Evolutionary conservation across 2,888 invertebrate genomes (phyloP).

Genomic region (Tachina grossa): DNA sequence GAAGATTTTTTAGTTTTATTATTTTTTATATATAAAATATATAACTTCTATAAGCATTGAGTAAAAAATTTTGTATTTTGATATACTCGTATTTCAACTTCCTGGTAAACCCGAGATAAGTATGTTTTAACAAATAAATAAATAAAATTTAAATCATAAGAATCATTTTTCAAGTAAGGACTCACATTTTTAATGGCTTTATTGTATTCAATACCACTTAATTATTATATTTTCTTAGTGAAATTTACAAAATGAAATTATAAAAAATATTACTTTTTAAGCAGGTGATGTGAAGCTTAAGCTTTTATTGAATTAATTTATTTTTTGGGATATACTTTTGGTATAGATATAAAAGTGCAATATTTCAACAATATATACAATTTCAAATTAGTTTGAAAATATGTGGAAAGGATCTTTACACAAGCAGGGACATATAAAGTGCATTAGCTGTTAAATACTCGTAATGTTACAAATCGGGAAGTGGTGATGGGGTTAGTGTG

Average conservation of each 20-base stretch:
- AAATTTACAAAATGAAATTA: slow-evolving; percentile 48
- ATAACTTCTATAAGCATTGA: too few species aligned
- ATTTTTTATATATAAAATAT: too few species aligned
- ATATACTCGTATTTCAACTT: background rate
- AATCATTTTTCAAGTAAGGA: background rate
- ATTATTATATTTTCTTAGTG: slow-evolving; percentile 29
- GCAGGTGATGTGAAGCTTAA: slow-evolving; percentile 57
- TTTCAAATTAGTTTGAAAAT: slow-evolving; percentile 33
- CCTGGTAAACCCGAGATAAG: slow-evolving; percentile 22
- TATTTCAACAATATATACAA: slow-evolving; percentile 16
- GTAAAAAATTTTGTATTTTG: background rate
- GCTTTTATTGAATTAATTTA: slow-evolving; percentile 44
- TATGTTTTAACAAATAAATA: slow-evolving; percentile 6
- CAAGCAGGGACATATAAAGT: slow-evolving; percentile 64
- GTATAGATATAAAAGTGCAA: slow-evolving; percentile 45
- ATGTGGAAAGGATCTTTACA: slow-evolving; percentile 21
- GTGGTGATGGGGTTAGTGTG: slow-evolving; percentile 18
- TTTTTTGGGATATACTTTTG: slow-evolving; percentile 14
- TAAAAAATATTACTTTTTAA: slow-evolving; percentile 37
- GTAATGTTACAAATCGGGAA: slow-evolving; percentile 22
- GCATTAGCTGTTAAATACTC: slow-evolving; percentile 59
- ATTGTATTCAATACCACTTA: background rate
- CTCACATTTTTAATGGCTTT: slow-evolving; percentile 8
- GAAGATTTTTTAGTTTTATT: too few species aligned
- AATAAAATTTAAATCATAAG: slow-evolving; percentile 1